These are phyloP conservation scores for Drosophila dunni DNA, from an alignment of 1,140 invertebrate species.

Conservation along the genomic window DNA sequence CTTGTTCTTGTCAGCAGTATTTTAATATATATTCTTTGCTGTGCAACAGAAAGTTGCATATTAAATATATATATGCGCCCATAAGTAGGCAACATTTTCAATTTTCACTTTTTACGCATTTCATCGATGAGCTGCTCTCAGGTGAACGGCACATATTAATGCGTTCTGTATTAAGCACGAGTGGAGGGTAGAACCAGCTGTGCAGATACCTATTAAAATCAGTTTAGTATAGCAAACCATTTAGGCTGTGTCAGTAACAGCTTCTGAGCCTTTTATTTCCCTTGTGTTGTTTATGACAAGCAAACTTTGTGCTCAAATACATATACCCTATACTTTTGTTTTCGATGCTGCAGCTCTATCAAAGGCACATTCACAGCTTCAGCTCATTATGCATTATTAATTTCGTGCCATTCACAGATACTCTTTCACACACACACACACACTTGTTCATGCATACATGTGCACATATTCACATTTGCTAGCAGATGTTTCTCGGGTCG, in stretches of 20 bases:
- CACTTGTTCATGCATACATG: constrained; percentile 12
- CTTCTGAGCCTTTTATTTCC: background rate
- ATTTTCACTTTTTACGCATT: constrained; percentile 34
- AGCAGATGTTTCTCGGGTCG: constrained; percentile 25
- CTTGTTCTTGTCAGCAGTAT: constrained; percentile 49
- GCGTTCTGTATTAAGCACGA: background rate
- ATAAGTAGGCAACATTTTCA: constrained; percentile 61
- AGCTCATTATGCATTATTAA: constrained; percentile 72
- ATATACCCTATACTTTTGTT: constrained; percentile 7
- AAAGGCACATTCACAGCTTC: constrained; percentile 43
- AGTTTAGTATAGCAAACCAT: no score
- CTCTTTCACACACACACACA: constrained; percentile 21
- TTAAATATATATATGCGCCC: constrained; percentile 30
- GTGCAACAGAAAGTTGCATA: constrained; percentile 38
- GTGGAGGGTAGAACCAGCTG: no score
- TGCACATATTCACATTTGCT: constrained; percentile 29
- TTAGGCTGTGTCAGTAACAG: background rate
- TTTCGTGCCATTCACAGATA: constrained; percentile 31
- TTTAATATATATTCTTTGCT: constrained; percentile 43
- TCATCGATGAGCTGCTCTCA: constrained; percentile 32
- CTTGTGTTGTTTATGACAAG: no score
- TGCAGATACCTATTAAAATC: no score
- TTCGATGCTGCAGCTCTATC: constrained; percentile 34
- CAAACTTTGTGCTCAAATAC: background rate
- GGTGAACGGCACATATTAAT: background rate